Base-by-base conservation (phyloP, 2,797 vertebrate genomes). In the Cottoperca gobio region DNA sequence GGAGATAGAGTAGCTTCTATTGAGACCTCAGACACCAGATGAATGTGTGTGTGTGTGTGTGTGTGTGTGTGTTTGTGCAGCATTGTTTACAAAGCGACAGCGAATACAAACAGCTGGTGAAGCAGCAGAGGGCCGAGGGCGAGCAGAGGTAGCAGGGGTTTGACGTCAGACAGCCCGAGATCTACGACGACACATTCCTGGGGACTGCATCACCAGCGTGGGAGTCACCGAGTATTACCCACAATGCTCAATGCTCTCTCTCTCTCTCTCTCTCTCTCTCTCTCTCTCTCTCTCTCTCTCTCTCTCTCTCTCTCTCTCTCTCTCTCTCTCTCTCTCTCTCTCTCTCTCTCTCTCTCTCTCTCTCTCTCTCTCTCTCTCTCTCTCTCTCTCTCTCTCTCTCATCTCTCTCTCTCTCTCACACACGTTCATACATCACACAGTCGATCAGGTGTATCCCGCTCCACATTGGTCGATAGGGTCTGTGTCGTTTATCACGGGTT, bases 391-490 rank as follows among this genome's bases (percentile, higher is more conserved):
- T 37, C 66, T 48, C 70, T 67, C 54, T 31, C n/a, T n/a, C n/a
- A n/a, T 8, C 33, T 24, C 53, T 26, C 54, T 37, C 66, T 48
- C 70, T 67, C 54, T 31, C n/a, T n/a, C n/a, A 45, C n/a, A 2
- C 39, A 54, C n/a, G 40, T 63, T 31, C 55, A 42, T 17, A 73
- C 83, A 83, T 87, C 87, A 86, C 46, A 2, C 52, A 75, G 85
- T 83, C 54, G 69, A 90, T 88, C 86, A 73, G 83, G 83, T 85
- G 82, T 54, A 78, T 84, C 80, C 69, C 33, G 12, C 58, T 50
- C 77, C 81, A 86, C 79, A 60, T 45, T 28, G 74, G 85, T 89
- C 73, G 65, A 88, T 86, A 73, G 55, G 73, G 57, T 65, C 68
- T 50, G 73, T 21, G 82, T 81, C 68, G 65, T 90, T 84, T 48